Percentiles rank a stretch among this genome's conserved stretches.
These are phyloP conservation scores for Hippocampus guttulatus DNA, from an alignment of 2,113 vertebrate genomes.

Conservation along the genomic window DNA sequence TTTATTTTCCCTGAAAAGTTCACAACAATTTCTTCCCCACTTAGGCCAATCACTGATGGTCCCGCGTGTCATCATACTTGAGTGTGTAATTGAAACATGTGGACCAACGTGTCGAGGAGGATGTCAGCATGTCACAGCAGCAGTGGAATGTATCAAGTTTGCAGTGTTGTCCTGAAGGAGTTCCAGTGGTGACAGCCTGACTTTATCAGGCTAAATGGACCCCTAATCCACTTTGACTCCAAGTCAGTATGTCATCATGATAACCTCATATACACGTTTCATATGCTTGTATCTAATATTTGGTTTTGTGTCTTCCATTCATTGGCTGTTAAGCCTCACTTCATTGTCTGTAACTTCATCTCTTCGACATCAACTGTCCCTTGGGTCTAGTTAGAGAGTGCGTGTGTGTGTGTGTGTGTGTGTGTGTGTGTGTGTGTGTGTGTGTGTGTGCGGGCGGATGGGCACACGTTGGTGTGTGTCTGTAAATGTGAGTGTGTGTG, in stretches of 20 bases:
- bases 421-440: neutral
- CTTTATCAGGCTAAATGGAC: neutral
- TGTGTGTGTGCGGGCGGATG: neutral
- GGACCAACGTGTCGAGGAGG: neutral
- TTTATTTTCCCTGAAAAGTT: neutral
- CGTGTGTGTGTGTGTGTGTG: neutral
- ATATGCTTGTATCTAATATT: slow-evolving; percentile 25
- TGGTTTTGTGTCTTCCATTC: slow-evolving; percentile 23
- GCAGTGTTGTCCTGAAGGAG: neutral
- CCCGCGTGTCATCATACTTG: neutral
- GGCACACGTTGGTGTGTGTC: neutral
- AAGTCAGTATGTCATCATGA: neutral
- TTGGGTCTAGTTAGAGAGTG: slow-evolving; percentile 29
- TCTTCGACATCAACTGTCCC: slow-evolving; percentile 27
- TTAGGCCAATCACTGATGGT: neutral
- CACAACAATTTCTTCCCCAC: neutral
- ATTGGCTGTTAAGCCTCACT: slow-evolving; percentile 18
- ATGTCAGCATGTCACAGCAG: neutral
- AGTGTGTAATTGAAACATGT: neutral
- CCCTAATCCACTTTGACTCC: neutral
- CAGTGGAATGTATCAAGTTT: slow-evolving; percentile 2
- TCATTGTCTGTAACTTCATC: slow-evolving; percentile 39
- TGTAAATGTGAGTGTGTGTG: neutral
- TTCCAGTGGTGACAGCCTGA: neutral
- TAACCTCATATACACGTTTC: slow-evolving; percentile 18